Evolutionary conservation across 2,113 vertebrate species (phyloP).

Genomic region (Melospiza melodia): DNA sequence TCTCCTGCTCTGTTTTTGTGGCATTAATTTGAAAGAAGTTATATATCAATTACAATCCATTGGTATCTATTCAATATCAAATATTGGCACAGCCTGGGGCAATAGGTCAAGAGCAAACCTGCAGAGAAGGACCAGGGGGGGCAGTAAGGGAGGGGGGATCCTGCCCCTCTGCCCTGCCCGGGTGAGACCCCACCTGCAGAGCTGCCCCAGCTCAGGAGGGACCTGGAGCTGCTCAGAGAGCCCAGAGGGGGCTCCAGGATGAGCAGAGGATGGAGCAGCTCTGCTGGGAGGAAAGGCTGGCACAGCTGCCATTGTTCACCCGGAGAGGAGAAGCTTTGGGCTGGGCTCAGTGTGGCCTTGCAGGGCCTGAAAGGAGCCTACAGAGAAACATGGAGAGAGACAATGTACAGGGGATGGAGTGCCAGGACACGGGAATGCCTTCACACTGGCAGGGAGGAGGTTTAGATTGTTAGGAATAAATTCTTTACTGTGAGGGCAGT

Average conservation of each 20-base stretch:
- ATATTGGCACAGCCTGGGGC: not conserved
- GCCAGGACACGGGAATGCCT: not conserved
- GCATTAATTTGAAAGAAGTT: not conserved
- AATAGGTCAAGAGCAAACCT: not conserved
- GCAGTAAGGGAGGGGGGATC: not conserved
- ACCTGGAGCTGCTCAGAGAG: not conserved
- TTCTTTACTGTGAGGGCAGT: not conserved
- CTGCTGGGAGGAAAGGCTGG: not conserved
- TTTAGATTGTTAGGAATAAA: not conserved
- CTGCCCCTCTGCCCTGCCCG: not conserved
- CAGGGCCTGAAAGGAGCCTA: not conserved
- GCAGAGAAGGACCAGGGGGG: not conserved
- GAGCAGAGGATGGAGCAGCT: not conserved
- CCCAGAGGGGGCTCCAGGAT: not conserved
- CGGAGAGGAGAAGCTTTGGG: not conserved
- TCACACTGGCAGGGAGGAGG: not conserved
- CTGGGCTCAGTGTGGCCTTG: accelerated
- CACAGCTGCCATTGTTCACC: not conserved
- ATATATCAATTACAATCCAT: not conserved
- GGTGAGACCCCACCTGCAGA: not conserved
- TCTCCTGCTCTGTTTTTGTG: not conserved
- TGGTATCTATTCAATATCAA: not conserved
- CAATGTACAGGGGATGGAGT: not conserved
- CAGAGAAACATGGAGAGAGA: not conserved
- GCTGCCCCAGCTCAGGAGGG: not conserved